phyloP scores from a whole-genome alignment of 1,140 invertebrate genomes.

The Tetramorium simillimum region DNA sequence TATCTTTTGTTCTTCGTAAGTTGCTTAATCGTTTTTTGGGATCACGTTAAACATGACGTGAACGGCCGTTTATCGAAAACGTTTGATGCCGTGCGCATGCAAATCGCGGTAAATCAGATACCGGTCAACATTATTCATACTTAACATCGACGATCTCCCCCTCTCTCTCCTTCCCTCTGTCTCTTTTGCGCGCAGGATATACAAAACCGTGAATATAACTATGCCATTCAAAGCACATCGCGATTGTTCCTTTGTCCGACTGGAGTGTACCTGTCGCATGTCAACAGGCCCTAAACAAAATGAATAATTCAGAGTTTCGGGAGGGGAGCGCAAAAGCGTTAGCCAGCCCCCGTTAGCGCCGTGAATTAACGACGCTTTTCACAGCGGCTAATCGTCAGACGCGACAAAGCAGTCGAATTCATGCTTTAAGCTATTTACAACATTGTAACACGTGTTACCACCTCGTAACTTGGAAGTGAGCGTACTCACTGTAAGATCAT shows the following conservation, averaged over 20 bases:
- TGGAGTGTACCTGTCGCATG: slow-evolving; percentile 31
- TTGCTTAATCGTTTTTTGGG: neutral
- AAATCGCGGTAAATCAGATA: slow-evolving; percentile 44
- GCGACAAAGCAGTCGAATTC: slow-evolving; percentile 42
- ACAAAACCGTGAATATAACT: slow-evolving; percentile 47
- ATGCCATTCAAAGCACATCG: slow-evolving; percentile 40
- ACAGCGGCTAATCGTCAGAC: slow-evolving; percentile 24
- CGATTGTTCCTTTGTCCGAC: slow-evolving; percentile 54
- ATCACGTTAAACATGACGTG: neutral
- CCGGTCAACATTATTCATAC: slow-evolving; percentile 22
- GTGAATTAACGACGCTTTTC: slow-evolving; percentile 49
- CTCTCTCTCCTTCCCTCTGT: neutral
- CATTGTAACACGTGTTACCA: neutral
- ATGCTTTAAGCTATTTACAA: slow-evolving; percentile 17
- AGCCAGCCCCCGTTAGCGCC: slow-evolving; percentile 5
- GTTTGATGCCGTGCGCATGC: neutral
- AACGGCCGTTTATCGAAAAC: slow-evolving; percentile 28
- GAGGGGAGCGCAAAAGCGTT: slow-evolving; percentile 28
- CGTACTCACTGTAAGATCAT: neutral
- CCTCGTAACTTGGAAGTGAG: neutral
- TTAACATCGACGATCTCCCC: neutral
- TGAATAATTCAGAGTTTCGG: slow-evolving; percentile 49
- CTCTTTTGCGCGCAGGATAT: neutral
- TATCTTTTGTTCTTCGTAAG: neutral
- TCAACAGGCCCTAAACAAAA: slow-evolving; percentile 59